Base-by-base conservation (phyloP, 2,113 vertebrate species). In the Formicarius rufipectus region DNA sequence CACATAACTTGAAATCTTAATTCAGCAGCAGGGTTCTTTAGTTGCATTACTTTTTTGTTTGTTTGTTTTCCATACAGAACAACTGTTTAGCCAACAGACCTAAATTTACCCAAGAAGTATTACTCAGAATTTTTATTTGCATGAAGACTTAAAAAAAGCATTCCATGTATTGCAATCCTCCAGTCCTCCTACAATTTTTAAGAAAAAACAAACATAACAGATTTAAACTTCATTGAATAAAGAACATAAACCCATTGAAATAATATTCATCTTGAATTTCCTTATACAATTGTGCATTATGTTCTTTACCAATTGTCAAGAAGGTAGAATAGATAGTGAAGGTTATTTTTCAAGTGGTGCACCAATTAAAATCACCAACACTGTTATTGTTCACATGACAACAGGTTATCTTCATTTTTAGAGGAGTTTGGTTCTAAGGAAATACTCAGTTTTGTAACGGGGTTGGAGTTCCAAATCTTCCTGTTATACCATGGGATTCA, bases 191-290 rank as follows among this genome's bases (percentile, higher is more conserved):
- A 71, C 20, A 66, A 2, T 81, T 90, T 39, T 16, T 9, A 79
- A 96, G 59, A 62, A 93, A 42, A 88, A 92, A 87, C 84, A 87
- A 89, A 25, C 2, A 4, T 87, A 88, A 83, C 52, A 89, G 24
- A 93, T 81, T 33, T 33, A 89, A 87, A 84, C 6, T 73, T 62
- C 18, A 87, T 87, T 55, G 37, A 95, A 87, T 90, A 80, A 96
- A 87, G 30, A 80, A 31, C 24, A 94, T 33, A 72, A 45, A 91
- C 7, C 39, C 42, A 67, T 81, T 95, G 95, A 96, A 95, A 84
- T 75, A n/a, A 93, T 14, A 81, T 86, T 50, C 35, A 86, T 35
- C 50, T 95, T 95, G 22, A 3, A 49, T 75, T 96, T 92, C 71
- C 92, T 62, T 4, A 59, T 62, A 81, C 10, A 91, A 49, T 58